These are phyloP conservation scores for Galeopsomyia nigrocyanea DNA, from an alignment of 2,888 invertebrate genomes.

Conservation along the genomic window DNA sequence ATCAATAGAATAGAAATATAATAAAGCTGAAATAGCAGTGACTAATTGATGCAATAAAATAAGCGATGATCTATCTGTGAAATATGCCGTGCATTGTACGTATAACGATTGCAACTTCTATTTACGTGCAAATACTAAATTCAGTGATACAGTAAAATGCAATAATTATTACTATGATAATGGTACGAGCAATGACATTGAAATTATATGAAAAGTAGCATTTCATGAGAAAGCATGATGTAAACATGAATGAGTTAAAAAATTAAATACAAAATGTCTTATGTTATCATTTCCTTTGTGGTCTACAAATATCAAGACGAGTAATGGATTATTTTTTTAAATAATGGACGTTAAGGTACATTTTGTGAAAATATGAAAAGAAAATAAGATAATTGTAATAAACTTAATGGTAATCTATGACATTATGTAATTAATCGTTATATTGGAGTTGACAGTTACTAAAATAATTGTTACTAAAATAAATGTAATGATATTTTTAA, in stretches of 20 bases:
- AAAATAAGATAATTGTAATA: too few species aligned
- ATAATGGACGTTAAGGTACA: too few species aligned
- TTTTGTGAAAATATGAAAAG: too few species aligned
- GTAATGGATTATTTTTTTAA: too few species aligned
- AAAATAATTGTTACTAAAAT: constrained; percentile 1
- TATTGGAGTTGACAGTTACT: too few species aligned
- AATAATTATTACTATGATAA: constrained; percentile 13
- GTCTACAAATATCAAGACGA: too few species aligned
- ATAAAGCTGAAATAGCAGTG: constrained; percentile 14
- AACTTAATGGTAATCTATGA: too few species aligned
- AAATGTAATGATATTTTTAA: constrained; percentile 2
- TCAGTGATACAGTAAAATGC: constrained; percentile 23
- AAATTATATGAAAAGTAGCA: neutral
- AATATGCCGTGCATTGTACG: constrained; percentile 26
- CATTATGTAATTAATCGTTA: too few species aligned
- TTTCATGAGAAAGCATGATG: too few species aligned
- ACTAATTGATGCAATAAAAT: constrained; percentile 1
- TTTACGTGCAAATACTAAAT: constrained; percentile 26
- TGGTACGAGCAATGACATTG: neutral
- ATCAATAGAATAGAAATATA: constrained; percentile 2
- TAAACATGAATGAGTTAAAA: too few species aligned
- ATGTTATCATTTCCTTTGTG: too few species aligned
- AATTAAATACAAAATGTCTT: too few species aligned
- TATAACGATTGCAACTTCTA: constrained; percentile 21
- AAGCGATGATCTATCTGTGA: neutral